phyloP scores from a whole-genome alignment of 2,888 invertebrate species.

The Hemithea aestivaria region DNA sequence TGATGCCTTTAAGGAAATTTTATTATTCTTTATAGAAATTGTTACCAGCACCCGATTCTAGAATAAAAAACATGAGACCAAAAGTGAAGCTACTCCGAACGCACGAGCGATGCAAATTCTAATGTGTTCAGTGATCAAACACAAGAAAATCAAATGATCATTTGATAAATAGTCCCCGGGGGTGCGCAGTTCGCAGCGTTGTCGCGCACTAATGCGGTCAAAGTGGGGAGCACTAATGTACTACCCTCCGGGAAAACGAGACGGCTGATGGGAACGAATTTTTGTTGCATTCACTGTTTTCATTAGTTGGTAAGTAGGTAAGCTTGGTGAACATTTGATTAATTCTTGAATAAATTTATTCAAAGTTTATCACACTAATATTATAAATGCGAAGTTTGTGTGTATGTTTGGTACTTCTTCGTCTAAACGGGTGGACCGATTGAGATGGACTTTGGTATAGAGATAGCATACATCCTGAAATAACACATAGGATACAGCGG shows the following conservation, averaged over 20 bases:
- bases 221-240: constrained; percentile 33
- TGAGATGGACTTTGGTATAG: no score
- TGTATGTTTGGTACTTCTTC: no score
- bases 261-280: constrained; percentile 26
- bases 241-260: constrained; percentile 17
- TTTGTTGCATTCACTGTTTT: constrained; percentile 15
- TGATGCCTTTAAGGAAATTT: no score
- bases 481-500: no score
- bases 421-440: no score
- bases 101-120: constrained; percentile 65
- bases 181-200: constrained; percentile 40
- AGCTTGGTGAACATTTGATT: no score
- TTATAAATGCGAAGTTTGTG: no score
- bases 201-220: constrained; percentile 69
- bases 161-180: constrained; percentile 77
- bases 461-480: no score
- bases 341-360: no score
- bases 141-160: constrained; percentile 81
- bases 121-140: constrained; percentile 79
- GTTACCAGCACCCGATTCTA: no score
- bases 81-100: constrained; percentile 53
- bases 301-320: constrained; percentile 8
- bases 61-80: not conserved
- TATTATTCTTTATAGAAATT: no score
- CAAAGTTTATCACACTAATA: no score